Percentiles rank a stretch among this genome's conserved stretches.
These are phyloP conservation scores for Lasioglossum albipes DNA, from an alignment of 1,140 invertebrate genomes.

Conservation along the genomic window DNA sequence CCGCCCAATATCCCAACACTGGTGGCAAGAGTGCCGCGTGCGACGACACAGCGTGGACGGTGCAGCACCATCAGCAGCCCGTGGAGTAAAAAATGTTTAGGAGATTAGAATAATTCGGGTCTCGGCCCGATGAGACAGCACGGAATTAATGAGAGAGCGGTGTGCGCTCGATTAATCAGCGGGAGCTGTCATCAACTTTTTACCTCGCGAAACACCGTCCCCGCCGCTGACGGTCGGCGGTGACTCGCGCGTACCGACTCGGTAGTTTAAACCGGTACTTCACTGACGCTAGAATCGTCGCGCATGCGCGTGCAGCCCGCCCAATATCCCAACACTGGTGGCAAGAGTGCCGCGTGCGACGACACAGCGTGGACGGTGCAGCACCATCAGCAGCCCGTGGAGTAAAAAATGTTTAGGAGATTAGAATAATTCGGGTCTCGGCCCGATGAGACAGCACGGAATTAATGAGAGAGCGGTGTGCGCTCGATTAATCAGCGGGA, in stretches of 20 bases:
- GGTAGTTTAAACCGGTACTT: too few species aligned
- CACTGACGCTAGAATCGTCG: too few species aligned
- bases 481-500: slow-evolving; percentile 10
- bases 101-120: background rate
- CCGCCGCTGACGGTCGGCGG: background rate
- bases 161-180: slow-evolving; percentile 9
- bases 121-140: background rate
- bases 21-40: too few species aligned
- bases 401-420: background rate
- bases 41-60: too few species aligned
- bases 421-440: background rate
- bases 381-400: background rate
- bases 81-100: background rate
- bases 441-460: background rate
- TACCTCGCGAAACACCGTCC: background rate
- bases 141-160: slow-evolving; percentile 1
- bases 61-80: background rate
- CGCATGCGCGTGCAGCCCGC: too few species aligned
- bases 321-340: too few species aligned
- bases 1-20: too few species aligned
- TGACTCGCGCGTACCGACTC: background rate
- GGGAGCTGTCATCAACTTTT: slow-evolving; percentile 9
- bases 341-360: too few species aligned
- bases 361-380: too few species aligned
- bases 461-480: background rate